Conservation (phyloP, 2,797 vertebrate genomes). For the Centropyge bicolor region DNA sequence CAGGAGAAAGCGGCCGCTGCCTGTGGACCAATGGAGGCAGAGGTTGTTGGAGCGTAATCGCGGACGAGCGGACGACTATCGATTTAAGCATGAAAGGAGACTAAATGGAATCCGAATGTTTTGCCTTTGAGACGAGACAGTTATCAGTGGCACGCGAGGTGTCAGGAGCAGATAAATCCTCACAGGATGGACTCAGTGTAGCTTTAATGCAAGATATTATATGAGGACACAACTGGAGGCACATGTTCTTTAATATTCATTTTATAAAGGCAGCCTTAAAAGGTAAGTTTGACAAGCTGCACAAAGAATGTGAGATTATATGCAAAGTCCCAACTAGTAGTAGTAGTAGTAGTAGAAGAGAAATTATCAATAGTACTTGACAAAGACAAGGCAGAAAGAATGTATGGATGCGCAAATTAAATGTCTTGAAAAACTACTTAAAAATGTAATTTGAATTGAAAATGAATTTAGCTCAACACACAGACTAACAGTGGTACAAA, state of each 20-base stretch:
- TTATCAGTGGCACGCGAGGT: slow-evolving; percentile 13
- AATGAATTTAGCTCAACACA: not conserved
- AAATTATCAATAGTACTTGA: not conserved
- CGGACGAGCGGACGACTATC: slow-evolving; percentile 73
- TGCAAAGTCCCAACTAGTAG: not conserved
- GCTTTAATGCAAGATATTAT: slow-evolving; percentile 13
- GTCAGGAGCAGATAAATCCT: slow-evolving; percentile 23
- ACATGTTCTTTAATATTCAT: not conserved
- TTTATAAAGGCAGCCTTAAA: not conserved
- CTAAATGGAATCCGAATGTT: slow-evolving; percentile 73
- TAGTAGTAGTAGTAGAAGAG: too few relatives aligned
- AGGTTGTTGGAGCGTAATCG: slow-evolving; percentile 67
- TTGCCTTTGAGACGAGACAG: slow-evolving; percentile 45
- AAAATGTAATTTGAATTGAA: too few relatives aligned
- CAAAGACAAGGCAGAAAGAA: not conserved
- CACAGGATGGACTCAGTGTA: not conserved
- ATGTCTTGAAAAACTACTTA: not conserved
- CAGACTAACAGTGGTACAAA: not conserved
- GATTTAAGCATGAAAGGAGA: slow-evolving; percentile 80
- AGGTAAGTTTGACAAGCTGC: not conserved
- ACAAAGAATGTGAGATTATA: too few relatives aligned
- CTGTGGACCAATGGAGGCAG: slow-evolving; percentile 49
- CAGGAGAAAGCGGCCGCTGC: slow-evolving; percentile 66
- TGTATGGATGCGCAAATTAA: not conserved
- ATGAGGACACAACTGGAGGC: not conserved